A percentile compares a stretch with the other conserved stretches of the same genome.
These are phyloP conservation scores for Cryptus viduatorius DNA, from an alignment of 2,888 invertebrate species.

Conservation along the genomic window DNA sequence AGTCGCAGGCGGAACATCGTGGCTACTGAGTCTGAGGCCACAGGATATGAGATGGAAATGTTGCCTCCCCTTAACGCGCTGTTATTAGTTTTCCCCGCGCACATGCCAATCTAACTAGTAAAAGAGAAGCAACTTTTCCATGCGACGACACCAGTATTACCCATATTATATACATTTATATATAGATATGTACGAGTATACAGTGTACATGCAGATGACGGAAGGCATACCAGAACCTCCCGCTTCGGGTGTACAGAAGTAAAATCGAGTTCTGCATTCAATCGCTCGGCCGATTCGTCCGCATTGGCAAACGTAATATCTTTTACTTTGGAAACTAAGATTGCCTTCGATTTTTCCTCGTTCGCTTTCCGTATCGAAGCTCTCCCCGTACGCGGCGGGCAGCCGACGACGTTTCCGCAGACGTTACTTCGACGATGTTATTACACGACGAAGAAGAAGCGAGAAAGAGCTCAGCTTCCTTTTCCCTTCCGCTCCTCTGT, in stretches of 20 bases:
- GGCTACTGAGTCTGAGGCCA: conserved; percentile 73
- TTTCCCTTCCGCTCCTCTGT: background rate
- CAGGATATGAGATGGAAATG: conserved; percentile 82
- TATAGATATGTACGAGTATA: conserved; percentile 1
- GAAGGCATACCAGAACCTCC: conserved; percentile 28
- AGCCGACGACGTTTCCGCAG: conserved; percentile 60
- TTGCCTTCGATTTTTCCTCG: conserved; percentile 79
- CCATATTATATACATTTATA: conserved; percentile 47
- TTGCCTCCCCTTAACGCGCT: conserved; percentile 58
- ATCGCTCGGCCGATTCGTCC: conserved; percentile 70
- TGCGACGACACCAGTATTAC: conserved; percentile 56
- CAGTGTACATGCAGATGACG: conserved; percentile 44
- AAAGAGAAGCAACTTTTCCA: conserved; percentile 79
- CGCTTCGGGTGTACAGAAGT: conserved; percentile 58
- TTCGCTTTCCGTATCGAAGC: background rate
- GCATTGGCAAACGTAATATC: conserved; percentile 70
- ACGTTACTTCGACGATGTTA: conserved; percentile 15
- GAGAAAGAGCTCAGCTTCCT: conserved; percentile 46
- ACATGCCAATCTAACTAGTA: conserved; percentile 81
- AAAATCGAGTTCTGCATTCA: conserved; percentile 74
- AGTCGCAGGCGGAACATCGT: conserved; percentile 20
- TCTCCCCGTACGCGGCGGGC: background rate
- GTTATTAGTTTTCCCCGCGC: conserved; percentile 71
- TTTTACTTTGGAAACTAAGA: conserved; percentile 77
- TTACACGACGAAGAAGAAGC: conserved; percentile 10